Evolutionary conservation across 2,113 vertebrate genomes (phyloP), one percentile per base, ranked within the genome.

Genomic region (Ammodytes dubius): DNA sequence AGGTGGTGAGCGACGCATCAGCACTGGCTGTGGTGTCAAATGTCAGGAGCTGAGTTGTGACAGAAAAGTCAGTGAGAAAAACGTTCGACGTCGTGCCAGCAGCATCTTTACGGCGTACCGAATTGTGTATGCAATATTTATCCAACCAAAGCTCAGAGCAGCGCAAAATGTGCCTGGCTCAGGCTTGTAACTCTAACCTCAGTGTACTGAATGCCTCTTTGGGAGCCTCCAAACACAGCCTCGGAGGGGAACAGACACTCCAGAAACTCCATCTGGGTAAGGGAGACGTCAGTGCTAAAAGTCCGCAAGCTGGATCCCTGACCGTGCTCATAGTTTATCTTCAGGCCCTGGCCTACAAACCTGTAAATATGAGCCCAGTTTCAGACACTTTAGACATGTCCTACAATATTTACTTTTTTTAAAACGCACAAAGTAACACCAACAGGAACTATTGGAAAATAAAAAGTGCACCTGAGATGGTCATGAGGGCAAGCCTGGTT

Each of bases 241-340:
- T 99, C 97, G 35, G 96, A 96, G 6, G 97, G 96, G 84, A 97
- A 99, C 13, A 99, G 95, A 90, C 98, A 99, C 94, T 99, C 98
- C 74, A 99, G 70, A 61, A 99, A 89, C 86, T 99, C 97, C 96
- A 98, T 95, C 52, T 96, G 88, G 12, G 92, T 95, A 49, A 99
- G 85, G n/a, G 95, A 96, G 77, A 99, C 89, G 46, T 99, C 98
- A 0, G 97, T 98, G 85, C 92, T 97, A 40, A 96, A 96, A 50
- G 92, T 96, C 13, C 96, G 94, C 59, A 96, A 94, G 35, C 95
- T 92, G 19, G 96, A 94, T 59, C 96, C 96, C 77, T 98, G 97
- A 67, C 97, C 96, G 83, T 99, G 97, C 71, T 99, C 97, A 56
- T 99, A 97, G 59, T 92, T 96, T 45, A 99, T 92, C 94, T 96